Evolutionary conservation across 2,888 invertebrate species (phyloP).

Genomic region (Serripes groenlandicus): DNA sequence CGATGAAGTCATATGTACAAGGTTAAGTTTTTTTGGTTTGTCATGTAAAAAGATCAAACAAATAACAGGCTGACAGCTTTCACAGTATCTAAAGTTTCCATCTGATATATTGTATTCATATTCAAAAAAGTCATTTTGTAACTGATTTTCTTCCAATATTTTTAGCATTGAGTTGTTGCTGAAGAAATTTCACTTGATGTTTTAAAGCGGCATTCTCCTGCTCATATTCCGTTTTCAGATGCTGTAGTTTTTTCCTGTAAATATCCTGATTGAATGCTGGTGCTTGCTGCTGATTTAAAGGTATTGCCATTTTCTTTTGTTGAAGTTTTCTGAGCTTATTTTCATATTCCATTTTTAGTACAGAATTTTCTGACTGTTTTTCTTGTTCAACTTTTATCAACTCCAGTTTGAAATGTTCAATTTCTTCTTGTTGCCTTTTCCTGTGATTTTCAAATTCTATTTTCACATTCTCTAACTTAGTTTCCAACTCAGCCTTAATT

Average conservation of each 20-base stretch:
- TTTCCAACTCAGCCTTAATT: constrained; percentile 29
- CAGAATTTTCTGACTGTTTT: constrained; percentile 51
- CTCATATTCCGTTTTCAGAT: constrained; percentile 70
- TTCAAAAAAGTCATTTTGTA: neutral
- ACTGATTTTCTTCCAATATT: constrained; percentile 1
- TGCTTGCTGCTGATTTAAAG: constrained; percentile 44
- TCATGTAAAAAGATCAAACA: too few species aligned
- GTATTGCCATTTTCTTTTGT: constrained; percentile 49
- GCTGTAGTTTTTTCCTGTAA: constrained; percentile 69
- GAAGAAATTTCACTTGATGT: constrained; percentile 43
- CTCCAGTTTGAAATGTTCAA: constrained; percentile 47
- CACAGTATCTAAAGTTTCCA: neutral
- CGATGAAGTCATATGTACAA: too few species aligned
- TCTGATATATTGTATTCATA: neutral
- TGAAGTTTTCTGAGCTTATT: constrained; percentile 64
- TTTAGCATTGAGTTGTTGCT: constrained; percentile 34
- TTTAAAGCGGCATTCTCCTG: constrained; percentile 54
- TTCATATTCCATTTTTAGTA: constrained; percentile 65
- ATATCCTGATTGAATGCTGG: constrained; percentile 69
- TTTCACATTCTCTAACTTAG: constrained; percentile 16
- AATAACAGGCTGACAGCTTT: too few species aligned
- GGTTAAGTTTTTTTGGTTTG: too few species aligned
- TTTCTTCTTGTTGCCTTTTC: constrained; percentile 47
- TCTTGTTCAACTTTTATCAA: constrained; percentile 40
- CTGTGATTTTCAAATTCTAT: constrained; percentile 22